Conservation (phyloP, 2,113 vertebrate genomes). For the Pelobates fuscus region DNA sequence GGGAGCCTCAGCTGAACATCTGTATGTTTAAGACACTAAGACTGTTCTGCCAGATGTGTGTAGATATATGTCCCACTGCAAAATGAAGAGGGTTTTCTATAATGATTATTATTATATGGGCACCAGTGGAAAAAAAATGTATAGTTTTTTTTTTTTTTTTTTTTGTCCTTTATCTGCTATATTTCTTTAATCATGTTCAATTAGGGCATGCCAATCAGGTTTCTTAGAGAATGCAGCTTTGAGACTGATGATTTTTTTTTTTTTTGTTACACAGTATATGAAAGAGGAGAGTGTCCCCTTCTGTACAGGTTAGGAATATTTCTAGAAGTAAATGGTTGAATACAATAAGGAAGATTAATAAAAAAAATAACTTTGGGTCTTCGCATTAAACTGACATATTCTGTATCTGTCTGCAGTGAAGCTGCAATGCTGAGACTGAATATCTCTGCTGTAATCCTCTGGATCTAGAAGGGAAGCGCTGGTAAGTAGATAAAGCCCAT, state of each 20-base stretch:
- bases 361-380: no score
- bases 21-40: constrained; percentile 33
- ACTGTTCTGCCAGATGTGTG: constrained; percentile 17
- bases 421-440: no score
- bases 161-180: not conserved
- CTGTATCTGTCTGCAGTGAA: no score
- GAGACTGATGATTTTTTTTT: not conserved
- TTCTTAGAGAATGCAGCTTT: no score
- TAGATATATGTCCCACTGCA: constrained; percentile 11
- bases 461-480: no score
- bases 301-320: not conserved
- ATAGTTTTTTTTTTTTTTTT: no score
- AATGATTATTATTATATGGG: not conserved
- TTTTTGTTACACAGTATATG: not conserved
- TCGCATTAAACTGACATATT: no score
- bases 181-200: not conserved
- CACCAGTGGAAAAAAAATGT: not conserved
- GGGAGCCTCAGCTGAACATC: constrained; percentile 40
- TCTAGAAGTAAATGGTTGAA: no score
- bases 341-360: no score
- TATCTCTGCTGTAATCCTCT: no score
- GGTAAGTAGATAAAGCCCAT: no score
- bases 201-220: not conserved
- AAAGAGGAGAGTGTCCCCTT: not conserved
- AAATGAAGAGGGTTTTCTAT: not conserved